A percentile compares a stretch with the other conserved stretches of the same genome.
Evolutionary conservation across 2,888 invertebrate genomes (phyloP).

Genomic region (Drosophila differens): DNA sequence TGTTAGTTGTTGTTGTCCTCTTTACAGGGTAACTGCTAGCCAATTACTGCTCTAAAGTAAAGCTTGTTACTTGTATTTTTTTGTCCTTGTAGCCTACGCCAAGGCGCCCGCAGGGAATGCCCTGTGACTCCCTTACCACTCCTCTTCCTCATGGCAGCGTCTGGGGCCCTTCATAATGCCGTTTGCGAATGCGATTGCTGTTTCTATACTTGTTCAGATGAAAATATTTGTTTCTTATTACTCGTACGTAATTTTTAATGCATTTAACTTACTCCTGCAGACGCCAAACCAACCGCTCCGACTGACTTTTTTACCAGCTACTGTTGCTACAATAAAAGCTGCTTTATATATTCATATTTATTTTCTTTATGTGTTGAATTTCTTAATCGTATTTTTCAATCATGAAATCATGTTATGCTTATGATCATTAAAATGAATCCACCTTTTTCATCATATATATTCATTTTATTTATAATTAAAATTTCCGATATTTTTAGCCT

Average conservation of each 20-base stretch:
- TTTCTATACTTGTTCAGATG: constrained; percentile 28
- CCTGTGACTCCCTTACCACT: constrained; percentile 1
- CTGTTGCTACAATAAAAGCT: constrained; percentile 45
- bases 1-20: background rate
- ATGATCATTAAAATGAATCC: background rate
- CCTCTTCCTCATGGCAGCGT: constrained; percentile 1
- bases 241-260: constrained; percentile 63
- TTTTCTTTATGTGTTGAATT: constrained; percentile 7
- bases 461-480: background rate
- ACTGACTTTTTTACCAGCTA: constrained; percentile 24
- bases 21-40: background rate
- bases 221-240: constrained; percentile 31
- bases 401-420: background rate
- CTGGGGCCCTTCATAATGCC: constrained; percentile 42
- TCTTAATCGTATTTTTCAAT: background rate
- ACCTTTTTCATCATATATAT: background rate
- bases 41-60: background rate
- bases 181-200: constrained; percentile 49
- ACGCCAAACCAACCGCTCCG: background rate
- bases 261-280: constrained; percentile 31
- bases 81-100: constrained; percentile 24
- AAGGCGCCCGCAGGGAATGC: constrained; percentile 36
- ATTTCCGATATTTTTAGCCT: background rate
- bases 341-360: constrained; percentile 28
- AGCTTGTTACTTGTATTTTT: background rate